Evolutionary conservation across 2,888 invertebrate species (phyloP), one percentile per base, ranked within the genome.

Genomic region (Parnassius smintheus): DNA sequence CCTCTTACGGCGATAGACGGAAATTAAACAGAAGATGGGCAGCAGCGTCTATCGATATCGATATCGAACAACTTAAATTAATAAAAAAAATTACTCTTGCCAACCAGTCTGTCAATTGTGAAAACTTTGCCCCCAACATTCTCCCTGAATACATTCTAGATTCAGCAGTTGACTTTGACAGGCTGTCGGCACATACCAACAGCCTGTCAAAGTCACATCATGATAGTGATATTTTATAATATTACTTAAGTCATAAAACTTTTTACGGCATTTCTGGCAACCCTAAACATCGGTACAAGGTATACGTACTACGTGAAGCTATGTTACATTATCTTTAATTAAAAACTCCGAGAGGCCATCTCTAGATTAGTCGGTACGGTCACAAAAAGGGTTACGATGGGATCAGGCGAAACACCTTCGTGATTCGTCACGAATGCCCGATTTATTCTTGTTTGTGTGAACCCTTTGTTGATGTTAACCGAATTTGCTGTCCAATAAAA

Each of bases 321-420:
- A 90, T 90, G 89, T 86, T 78, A 81, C 81, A 86, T 86, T 87
- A 88, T 86, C 82, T 88, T 90, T 91, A 91, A 91, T 91, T 91
- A 91, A 89, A 89, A 91, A 82, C 82, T 51, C 79, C 75, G 75
- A 77, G 81, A 80, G 82, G 77, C 86, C 84, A 85, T 83, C 86
- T 81, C 83, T 88, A 87, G 91, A 90, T 91, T 90, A 89, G 88
- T 83, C 80, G 75, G 85, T 80, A 76, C 82, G 80, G 79, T 80
- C 84, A 88, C 86, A 91, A 90, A 91, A 90, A 90, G 88, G 86
- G 85, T 85, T 85, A 83, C 82, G 79, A 81, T 55, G 81, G 81
- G 83, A 82, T 81, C 82, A 80, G 78, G 76, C 86, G 83, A 86
- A 90, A 89, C 89, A 88, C 88, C 88, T 84, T 81, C 77, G 76